Evolutionary conservation across 2,888 invertebrate genomes (phyloP), one percentile per base, ranked within the genome.

Genomic region (Bugulina stolonifera): DNA sequence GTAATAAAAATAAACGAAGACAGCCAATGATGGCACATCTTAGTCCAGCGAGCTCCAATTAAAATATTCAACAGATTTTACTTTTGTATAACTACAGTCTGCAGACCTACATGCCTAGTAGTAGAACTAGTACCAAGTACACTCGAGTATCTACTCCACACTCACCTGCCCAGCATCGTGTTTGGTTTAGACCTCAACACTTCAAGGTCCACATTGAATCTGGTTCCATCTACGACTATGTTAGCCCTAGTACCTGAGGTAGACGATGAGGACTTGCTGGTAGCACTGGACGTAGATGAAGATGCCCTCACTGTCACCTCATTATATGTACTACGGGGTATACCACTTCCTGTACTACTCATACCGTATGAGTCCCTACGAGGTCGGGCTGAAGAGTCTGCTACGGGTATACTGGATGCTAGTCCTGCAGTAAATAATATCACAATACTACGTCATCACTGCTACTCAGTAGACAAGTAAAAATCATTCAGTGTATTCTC

Each of bases 181-280:
- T 98, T 96, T 0, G 98, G 96, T 85, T 97, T 93, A 1, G 93
- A 92, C 14, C 93, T 91, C 81, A 99, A 93, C 75, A 97, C 88
- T 0, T 93, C 90, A 3, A 94, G 93, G 84, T 97, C 96, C 29
- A 97, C 91, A 69, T 97, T 91, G 83, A 95, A 95, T 76, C 94
- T 88, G 0, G 96, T 96, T 80, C 93, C 94, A 81, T 99, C 98
- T 22, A 99, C 98, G n/a, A 98, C 91, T 71, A 99, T 87, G 1
- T 32, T 64, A 27, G 34, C 64, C 27, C 32, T 25, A 10, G 64
- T 32, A 27, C 25, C 27, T 18, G 64, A 32, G 64, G 32, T 2
- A 64, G 64, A 64, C 5, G 43, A 43, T 10, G 43, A 43, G 10
- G 27, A 32, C 32, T 27, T 27, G 64, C 64, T 64, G 10, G 32